These are phyloP conservation scores for Urocyon cinereoargenteus DNA, from an alignment of 2,797 vertebrate species.

Conservation along the genomic window DNA sequence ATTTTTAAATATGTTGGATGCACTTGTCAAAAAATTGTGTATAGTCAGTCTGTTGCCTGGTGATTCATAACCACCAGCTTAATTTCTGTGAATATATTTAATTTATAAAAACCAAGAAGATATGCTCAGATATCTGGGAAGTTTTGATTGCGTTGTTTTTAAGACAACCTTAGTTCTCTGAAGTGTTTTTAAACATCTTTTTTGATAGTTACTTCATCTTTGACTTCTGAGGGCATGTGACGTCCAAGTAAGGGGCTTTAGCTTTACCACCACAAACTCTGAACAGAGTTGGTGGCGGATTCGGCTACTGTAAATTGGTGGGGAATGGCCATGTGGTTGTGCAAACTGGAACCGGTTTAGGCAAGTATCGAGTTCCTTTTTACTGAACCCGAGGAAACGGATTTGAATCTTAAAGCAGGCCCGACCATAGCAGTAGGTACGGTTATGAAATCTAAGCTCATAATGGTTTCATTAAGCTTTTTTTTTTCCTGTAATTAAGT, in stretches of 20 bases:
- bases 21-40: constrained; percentile 62
- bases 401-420: not conserved
- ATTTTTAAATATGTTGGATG: constrained; percentile 85
- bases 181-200: constrained; percentile 57
- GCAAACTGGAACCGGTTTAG: not conserved
- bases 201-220: not conserved
- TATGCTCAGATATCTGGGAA: constrained; percentile 81
- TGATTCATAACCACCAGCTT: constrained; percentile 77
- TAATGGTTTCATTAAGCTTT: not conserved
- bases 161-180: constrained; percentile 73
- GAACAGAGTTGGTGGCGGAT: not conserved
- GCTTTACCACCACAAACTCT: not conserved
- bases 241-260: not conserved
- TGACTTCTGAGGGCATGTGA: not conserved
- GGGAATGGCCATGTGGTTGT: not conserved
- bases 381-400: not conserved
- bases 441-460: not conserved
- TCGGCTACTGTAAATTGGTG: not conserved
- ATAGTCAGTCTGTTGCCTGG: constrained; percentile 71
- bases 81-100: constrained; percentile 86
- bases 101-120: constrained; percentile 82
- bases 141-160: constrained; percentile 76
- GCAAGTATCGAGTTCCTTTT: not conserved
- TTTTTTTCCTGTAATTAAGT: not conserved
- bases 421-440: not conserved